Percentiles rank a stretch among this genome's conserved stretches.
phyloP scores from a whole-genome alignment of 2,113 vertebrate species.

The Pyxicephalus adspersus region DNA sequence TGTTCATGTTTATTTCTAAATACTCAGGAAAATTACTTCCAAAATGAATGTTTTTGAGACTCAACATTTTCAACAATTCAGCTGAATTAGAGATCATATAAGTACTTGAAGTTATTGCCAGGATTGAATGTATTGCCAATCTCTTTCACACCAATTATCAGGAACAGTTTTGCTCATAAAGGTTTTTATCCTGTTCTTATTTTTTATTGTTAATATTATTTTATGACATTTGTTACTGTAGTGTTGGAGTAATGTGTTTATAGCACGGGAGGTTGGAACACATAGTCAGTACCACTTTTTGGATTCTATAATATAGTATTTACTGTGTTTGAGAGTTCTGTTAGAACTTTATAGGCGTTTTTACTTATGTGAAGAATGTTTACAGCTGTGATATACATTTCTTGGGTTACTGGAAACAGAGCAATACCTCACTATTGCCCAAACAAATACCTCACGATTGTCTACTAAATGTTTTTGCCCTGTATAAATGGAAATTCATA shows the following conservation, averaged over 20 bases:
- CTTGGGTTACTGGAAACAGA: background rate
- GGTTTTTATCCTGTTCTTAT: slow-evolving; percentile 63
- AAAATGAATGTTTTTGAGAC: slow-evolving; percentile 83
- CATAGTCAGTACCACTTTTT: slow-evolving; percentile 71
- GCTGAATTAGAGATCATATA: slow-evolving; percentile 60
- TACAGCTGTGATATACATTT: slow-evolving; percentile 16
- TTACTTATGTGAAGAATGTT: slow-evolving; percentile 21
- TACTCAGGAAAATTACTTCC: slow-evolving; percentile 98
- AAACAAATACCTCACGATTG: background rate
- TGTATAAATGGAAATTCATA: background rate
- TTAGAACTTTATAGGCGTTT: background rate
- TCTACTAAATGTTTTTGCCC: background rate
- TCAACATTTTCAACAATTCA: slow-evolving; percentile 57
- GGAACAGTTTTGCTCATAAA: slow-evolving; percentile 28
- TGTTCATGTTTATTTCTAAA: slow-evolving; percentile 79
- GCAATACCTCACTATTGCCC: background rate
- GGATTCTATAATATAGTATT: slow-evolving; percentile 26
- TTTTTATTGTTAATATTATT: slow-evolving; percentile 67
- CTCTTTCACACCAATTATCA: slow-evolving; percentile 65
- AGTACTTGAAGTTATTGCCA: slow-evolving; percentile 91
- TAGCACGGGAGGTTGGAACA: slow-evolving; percentile 63
- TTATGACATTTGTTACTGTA: slow-evolving; percentile 71
- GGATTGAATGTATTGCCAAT: slow-evolving; percentile 96
- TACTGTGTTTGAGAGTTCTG: slow-evolving; percentile 15
- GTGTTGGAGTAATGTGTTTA: slow-evolving; percentile 77